Base-by-base conservation (phyloP, 92 coral and sea anemone genomes). In the Zoanthus sansibaricus region DNA sequence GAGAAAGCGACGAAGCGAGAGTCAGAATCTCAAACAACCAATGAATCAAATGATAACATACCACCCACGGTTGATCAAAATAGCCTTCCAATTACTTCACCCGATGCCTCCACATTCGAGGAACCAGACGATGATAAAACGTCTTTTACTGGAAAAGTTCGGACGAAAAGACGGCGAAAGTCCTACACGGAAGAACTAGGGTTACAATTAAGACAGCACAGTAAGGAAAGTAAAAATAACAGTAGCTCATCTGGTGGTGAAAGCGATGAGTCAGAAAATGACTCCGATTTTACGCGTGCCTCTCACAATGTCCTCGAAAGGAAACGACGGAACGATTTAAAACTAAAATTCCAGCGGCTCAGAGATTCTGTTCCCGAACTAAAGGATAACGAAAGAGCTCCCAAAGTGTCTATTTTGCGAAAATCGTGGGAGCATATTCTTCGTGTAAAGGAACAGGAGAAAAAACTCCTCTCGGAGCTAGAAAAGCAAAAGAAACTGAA, bases 281-380 rank as follows among this genome's bases (percentile, higher is more conserved):
- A 97, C 72, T 93, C 98, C 17, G 99, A 97, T 68, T 93, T 92
- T 72, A 96, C 98, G 49, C 88, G 99, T 16, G 99, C 99, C 13
- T 93, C 99, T 11, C 99, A 97, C 87, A 97, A 97, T 46, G 99
- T 97, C 1, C 90, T 97, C 62, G 99, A 97, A 69, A 84, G 99
- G 78, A 97, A 97, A 75, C 89, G 99, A 76, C 88, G 99, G 78
- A 97, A 97, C 80, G 99, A 97, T 88, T 91, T 97, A 66, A 97
- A 97, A 79, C 89, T 94, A 64, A 94, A 96, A 82, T 97, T 97
- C 76, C 99, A 97, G 88, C 92, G 93, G 66, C 98, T 97, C 7
- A 95, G 99, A 18, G 99, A 97, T 88, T 95, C 95, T 71, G 96
- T 97, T 12, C 99, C 99, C 14, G 98, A 97, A 77, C 62, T 97